Evolutionary conservation across 2,113 vertebrate species (phyloP), one percentile per base, ranked within the genome.

Genomic region (Fukomys damarensis): DNA sequence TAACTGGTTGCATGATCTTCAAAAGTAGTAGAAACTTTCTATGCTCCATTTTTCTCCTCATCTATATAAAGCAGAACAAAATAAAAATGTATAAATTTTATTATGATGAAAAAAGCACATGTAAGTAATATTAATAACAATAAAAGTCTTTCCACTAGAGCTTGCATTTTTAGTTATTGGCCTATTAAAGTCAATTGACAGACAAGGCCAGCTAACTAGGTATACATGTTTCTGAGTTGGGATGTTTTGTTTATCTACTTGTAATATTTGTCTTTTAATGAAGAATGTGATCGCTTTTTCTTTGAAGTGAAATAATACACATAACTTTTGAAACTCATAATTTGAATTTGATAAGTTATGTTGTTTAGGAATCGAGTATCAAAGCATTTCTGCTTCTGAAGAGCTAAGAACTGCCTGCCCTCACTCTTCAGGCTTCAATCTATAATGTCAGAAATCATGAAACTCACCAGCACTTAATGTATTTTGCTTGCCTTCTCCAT

Each of bases 401-500:
- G 52, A 17, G 54, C 2, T 11, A 26, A 89, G 46, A 93, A 43
- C 90, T 94, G 59, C 91, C 90, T 94, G 59, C 91, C 28, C 58
- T 95, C 80, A 68, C 0, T 0, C 35, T 32, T 59, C 61, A 28
- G 74, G 28, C 0, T 93, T 32, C 35, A 82, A 76, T 91, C 46
- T 61, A 85, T 91, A 84, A 88, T 49, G 61, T 95, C 32, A 95
- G n/a, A 81, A 95, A 93, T 86, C 65, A 38, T 74, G 49, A 58
- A 95, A 97, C 12, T 76, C 3, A 22, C 38, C 38, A 74, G 2
- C 35, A 96, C 88, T 96, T 94, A 35, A 94, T 56, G 19, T 76
- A 80, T 54, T 54, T 86, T 96, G 11, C 92, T 97, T 97, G 72
- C 8, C 13, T 22, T 94, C 2, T 24, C 43, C 74, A 68, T 96